Conservation (phyloP, 2,113 vertebrate genomes). For the Aptenodytes forsteri region DNA sequence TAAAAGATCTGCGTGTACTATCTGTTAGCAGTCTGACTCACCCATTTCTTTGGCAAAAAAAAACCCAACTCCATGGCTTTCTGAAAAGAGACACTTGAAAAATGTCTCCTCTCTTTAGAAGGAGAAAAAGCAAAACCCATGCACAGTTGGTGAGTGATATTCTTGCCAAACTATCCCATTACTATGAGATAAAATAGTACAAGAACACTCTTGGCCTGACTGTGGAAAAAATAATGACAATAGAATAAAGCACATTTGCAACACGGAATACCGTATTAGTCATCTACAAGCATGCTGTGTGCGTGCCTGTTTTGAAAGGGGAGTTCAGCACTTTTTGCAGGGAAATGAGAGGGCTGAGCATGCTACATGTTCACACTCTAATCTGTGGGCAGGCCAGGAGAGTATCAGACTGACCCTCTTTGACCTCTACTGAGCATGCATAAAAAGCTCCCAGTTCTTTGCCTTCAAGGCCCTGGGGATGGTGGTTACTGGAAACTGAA, state of each 20-base stretch:
- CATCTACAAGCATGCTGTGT: neutral
- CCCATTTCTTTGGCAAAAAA: neutral
- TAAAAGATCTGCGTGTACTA: constrained; percentile 42
- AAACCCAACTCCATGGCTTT: neutral
- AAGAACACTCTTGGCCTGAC: neutral
- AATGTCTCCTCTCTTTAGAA: neutral
- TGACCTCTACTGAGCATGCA: neutral
- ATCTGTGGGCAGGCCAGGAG: neutral
- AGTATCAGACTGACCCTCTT: neutral
- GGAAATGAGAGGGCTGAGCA: neutral
- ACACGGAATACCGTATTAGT: neutral
- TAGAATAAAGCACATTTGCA: neutral
- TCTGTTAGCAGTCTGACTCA: constrained; percentile 10
- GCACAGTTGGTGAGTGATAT: rapidly evolving
- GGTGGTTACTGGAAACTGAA: neutral
- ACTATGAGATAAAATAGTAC: neutral
- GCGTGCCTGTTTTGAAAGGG: neutral
- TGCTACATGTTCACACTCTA: neutral
- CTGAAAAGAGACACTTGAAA: neutral
- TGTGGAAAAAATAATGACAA: neutral
- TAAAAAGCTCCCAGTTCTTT: neutral
- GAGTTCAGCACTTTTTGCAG: neutral
- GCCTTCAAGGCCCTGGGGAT: neutral
- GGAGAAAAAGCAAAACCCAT: neutral
- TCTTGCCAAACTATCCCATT: neutral